Evolutionary conservation across 2,888 invertebrate species (phyloP).

Genomic region (Neria commutata): DNA sequence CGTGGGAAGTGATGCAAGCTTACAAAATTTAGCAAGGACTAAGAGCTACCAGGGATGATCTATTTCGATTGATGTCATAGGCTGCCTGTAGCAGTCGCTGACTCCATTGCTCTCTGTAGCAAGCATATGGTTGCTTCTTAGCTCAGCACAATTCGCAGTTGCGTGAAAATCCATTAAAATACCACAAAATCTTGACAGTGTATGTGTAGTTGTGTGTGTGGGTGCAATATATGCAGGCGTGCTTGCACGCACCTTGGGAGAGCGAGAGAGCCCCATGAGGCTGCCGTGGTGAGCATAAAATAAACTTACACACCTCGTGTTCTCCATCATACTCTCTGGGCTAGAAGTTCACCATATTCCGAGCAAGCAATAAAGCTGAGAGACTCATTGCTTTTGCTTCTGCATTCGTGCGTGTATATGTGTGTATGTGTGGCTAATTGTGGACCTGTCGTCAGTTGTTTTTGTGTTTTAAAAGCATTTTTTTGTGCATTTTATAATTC

Average conservation of each 20-base stretch:
- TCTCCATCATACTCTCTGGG: slow-evolving; percentile 28
- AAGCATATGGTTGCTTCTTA: too few relatives aligned
- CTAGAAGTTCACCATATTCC: slow-evolving; percentile 3
- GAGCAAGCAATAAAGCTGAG: not conserved
- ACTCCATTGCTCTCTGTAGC: too few relatives aligned
- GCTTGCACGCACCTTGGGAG: slow-evolving; percentile 17
- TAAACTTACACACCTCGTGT: slow-evolving; percentile 11
- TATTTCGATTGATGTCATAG: too few relatives aligned
- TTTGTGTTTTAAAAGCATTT: slow-evolving; percentile 29
- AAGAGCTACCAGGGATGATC: too few relatives aligned
- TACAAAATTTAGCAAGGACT: too few relatives aligned
- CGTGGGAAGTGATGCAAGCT: too few relatives aligned
- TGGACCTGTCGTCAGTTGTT: slow-evolving; percentile 57
- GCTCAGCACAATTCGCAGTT: too few relatives aligned
- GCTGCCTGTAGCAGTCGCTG: too few relatives aligned
- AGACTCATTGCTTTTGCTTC: not conserved
- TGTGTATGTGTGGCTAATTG: slow-evolving; percentile 50
- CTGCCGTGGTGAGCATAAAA: not conserved
- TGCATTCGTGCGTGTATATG: slow-evolving; percentile 4
- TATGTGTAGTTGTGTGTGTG: slow-evolving; percentile 32
- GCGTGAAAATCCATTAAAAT: slow-evolving; percentile 41
- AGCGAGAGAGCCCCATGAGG: not conserved
- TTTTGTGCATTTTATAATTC: slow-evolving; percentile 46
- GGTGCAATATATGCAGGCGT: slow-evolving; percentile 26
- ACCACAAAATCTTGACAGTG: slow-evolving; percentile 29